Evolutionary conservation across 2,113 vertebrate species (phyloP), one percentile per base, ranked within the genome.

Genomic region (Toxostoma redivivum): DNA sequence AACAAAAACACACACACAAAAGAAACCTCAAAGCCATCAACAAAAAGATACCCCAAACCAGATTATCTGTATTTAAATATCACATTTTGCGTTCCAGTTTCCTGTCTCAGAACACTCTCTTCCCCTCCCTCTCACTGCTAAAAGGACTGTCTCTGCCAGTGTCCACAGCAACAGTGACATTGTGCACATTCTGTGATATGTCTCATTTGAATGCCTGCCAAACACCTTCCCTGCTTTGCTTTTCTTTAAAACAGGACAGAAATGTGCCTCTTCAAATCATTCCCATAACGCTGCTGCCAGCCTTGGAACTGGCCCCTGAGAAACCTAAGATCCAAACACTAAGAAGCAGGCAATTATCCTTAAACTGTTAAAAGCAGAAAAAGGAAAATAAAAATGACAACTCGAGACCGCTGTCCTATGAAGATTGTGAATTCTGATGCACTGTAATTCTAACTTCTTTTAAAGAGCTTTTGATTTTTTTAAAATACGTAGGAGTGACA

Each of bases 171-270:
- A 92, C 67, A 95, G 58, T 65, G 58, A 77, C 51, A 93, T 6
- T 94, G 90, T 89, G 82, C 69, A 61, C 42, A 78, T 62, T 87
- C 61, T 80, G 54, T 65, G 76, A 73, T 77, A 67, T 20, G 57
- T 81, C 72, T 86, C 82, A 71, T 87, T 67, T 94, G 83, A 95
- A 92, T 82, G 85, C 47, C 77, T 86, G 72, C 71, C 92, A 94
- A 94, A 88, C 64, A 89, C 76, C 83, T 91, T 95, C 80, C 21
- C 31, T 69, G n/a, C 65, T 93, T 67, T 40, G 10, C 40, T 81
- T 90, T 94, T 96, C 45, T 91, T 90, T 72, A 54, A 77, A 94
- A 54, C 2, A 15, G 40, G 70, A 90, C 38, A 85, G 58, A 94
- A 95, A 81, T 81, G 51, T 53, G 65, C 23, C 58, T 94, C 90